Base-by-base conservation (phyloP, 2,888 invertebrate genomes). In the Drosophila mimetica region DNA sequence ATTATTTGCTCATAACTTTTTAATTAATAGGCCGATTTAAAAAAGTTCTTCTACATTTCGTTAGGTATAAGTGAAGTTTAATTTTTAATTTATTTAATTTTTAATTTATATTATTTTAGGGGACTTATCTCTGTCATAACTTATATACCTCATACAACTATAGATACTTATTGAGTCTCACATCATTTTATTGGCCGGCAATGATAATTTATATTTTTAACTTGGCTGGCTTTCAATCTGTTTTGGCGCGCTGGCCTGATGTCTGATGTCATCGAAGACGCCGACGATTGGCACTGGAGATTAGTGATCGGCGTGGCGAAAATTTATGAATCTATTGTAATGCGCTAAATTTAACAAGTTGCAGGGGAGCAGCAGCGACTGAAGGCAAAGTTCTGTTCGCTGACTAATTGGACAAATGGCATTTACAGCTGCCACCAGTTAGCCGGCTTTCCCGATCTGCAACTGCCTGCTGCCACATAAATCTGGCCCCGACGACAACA, bases 341-440 rank as follows among this genome's bases (percentile, higher is more conserved):
- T 83, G 79, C 74, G 82, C 82, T 85, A 83, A 83, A 85, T 85
- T 83, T 82, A 85, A 85, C 82, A 79, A 85, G 75, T 82, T 79
- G 79, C 82, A 80, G 37, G 37, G 53, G 34, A 28, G 58, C n/a
- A 25, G 25, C 18, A n/a, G n/a, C n/a, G n/a, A n/a, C n/a, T n/a
- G 34, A 30, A n/a, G n/a, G 66, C 18, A 22, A 36, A 22, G 51
- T 42, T 69, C 69, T 47, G 66, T 5, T 37, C 54, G 67, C 77
- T 79, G 82, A 83, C 82, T 83, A 82, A 82, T 82, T 82, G 82
- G 82, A 83, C 82, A 83, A 83, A 83, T 83, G 79, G 79, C 85
- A 82, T 85, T 82, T 85, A 83, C 85, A 85, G 86, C 85, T 83
- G 82, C 82, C 70, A 72, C 47, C 32, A 48, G 32, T 16, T 11